Conservation (phyloP, 2,113 vertebrate genomes). For the Zosterops hypoxanthus region DNA sequence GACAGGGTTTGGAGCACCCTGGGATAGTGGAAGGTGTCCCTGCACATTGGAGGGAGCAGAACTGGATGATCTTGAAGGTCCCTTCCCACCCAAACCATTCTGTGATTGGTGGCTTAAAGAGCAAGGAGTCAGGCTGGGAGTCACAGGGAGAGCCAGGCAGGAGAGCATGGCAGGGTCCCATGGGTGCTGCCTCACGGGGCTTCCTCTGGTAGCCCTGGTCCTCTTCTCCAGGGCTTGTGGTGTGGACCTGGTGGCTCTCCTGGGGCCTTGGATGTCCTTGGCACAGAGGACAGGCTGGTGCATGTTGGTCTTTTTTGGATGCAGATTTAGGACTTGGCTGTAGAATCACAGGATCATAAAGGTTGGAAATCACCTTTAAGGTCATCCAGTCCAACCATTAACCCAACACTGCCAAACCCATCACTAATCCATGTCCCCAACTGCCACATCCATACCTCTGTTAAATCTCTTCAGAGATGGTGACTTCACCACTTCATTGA, state of each 20-base stretch:
- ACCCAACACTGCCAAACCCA: neutral
- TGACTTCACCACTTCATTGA: neutral
- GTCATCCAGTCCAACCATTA: neutral
- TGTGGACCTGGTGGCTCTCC: neutral
- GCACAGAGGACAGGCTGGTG: neutral
- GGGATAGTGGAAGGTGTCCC: neutral
- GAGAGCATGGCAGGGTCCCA: neutral
- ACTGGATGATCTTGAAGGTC: neutral
- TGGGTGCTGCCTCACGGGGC: neutral
- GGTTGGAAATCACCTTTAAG: neutral
- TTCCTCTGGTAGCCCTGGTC: neutral
- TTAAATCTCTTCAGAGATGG: neutral
- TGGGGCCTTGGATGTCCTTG: neutral
- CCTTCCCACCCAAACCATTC: neutral
- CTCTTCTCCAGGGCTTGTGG: too few relatives aligned
- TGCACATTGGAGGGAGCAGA: neutral
- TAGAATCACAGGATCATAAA: neutral
- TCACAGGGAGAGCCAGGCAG: neutral
- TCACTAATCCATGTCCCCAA: neutral
- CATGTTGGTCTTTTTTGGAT: accelerated
- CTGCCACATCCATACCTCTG: neutral
- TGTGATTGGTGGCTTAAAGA: neutral
- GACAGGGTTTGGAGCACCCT: neutral
- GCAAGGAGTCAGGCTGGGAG: neutral
- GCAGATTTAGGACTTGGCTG: neutral